phyloP scores from a whole-genome alignment of 2,888 invertebrate genomes.

The Aleiodes leptofemur region DNA sequence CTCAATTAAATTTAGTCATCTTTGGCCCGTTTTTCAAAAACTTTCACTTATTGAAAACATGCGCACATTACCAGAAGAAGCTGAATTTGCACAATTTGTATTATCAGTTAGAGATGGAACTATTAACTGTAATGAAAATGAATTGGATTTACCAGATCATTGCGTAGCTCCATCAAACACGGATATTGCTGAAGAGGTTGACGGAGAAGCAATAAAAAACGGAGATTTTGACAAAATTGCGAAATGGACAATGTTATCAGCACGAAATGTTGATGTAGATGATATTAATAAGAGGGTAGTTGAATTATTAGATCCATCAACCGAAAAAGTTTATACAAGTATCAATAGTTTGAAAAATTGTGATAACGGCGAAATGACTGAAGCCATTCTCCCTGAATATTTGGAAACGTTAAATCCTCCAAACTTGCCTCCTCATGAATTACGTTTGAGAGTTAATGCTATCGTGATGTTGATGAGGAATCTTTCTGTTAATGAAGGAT shows the following conservation, averaged over 20 bases:
- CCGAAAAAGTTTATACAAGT: background rate
- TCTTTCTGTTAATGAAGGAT: background rate
- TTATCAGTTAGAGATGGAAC: too few relatives aligned
- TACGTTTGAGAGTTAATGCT: too few relatives aligned
- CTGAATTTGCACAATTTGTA: too few relatives aligned
- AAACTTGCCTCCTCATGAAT: background rate
- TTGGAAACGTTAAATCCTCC: slow-evolving; percentile 1
- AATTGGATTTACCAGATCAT: background rate
- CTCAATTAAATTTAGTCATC: slow-evolving; percentile 54
- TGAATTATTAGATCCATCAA: background rate
- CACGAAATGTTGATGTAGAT: too few relatives aligned
- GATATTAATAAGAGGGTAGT: background rate
- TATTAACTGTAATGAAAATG: background rate
- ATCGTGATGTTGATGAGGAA: background rate
- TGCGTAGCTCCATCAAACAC: background rate
- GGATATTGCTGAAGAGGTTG: too few relatives aligned
- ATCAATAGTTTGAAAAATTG: background rate
- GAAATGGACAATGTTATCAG: too few relatives aligned
- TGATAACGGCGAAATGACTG: background rate
- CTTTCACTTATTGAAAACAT: too few relatives aligned
- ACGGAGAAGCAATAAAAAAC: too few relatives aligned
- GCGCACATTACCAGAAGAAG: slow-evolving; percentile 1
- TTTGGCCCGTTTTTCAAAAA: slow-evolving; percentile 42
- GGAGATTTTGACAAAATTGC: too few relatives aligned
- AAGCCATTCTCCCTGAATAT: background rate